A percentile compares a stretch with the other conserved stretches of the same genome.
These are phyloP conservation scores for Acyrthosiphon pisum DNA, from an alignment of 1,140 invertebrate genomes.

Conservation along the genomic window DNA sequence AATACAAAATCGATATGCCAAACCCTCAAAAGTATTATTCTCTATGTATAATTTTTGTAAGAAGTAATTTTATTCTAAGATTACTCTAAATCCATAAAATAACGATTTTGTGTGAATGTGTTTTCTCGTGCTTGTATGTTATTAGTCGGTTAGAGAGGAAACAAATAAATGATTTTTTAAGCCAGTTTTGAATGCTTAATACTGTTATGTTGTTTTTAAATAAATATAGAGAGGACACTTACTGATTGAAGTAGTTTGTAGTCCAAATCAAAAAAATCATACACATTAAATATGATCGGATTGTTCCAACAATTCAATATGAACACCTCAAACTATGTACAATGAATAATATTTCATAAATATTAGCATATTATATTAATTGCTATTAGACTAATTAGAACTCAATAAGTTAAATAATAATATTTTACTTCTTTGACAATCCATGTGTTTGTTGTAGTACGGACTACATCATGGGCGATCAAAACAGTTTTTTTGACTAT, in stretches of 20 bases:
- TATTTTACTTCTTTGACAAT: constrained; percentile 30
- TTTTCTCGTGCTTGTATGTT: too few species aligned
- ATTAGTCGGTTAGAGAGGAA: too few species aligned
- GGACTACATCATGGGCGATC: constrained; percentile 27
- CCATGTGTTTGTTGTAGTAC: neutral
- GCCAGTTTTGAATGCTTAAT: neutral
- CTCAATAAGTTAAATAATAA: neutral
- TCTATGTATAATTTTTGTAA: too few species aligned
- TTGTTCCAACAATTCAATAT: constrained; percentile 27
- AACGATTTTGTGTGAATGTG: too few species aligned
- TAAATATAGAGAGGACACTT: neutral
- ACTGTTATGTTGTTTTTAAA: neutral
- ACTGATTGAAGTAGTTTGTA: constrained; percentile 31
- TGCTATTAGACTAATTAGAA: too few species aligned
- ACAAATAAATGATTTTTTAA: neutral
- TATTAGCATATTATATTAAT: neutral
- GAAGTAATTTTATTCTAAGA: neutral
- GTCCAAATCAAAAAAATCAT: constrained; percentile 45
- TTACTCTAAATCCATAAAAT: neutral
- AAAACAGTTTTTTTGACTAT: neutral
- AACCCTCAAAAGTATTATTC: neutral
- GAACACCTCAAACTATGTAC: neutral
- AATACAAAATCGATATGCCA: neutral
- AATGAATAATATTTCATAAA: neutral
- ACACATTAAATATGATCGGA: constrained; percentile 34